Base-by-base conservation (phyloP, 2,797 vertebrate genomes). In the Aplochiton taeniatus region DNA sequence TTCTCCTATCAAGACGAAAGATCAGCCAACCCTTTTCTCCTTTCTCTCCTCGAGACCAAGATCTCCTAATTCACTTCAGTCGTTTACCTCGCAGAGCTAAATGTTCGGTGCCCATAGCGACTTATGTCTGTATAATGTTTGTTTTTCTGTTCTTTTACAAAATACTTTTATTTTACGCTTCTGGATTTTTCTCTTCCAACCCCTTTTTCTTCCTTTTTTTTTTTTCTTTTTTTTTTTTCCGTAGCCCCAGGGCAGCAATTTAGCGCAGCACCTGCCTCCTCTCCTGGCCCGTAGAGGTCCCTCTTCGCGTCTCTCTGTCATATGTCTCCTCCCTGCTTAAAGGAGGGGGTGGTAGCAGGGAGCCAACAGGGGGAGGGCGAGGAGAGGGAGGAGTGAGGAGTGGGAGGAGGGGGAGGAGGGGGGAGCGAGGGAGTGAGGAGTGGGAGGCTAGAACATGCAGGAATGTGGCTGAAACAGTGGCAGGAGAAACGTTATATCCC, bases 211-310 rank as follows among this genome's bases (percentile, higher is more conserved):
- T 75, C 68, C 78, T 61, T 62, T 67, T 71, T 55, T 69, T 63
- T 59, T 82, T 87, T 81, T 76, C 6, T 31, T 76, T 70, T 91
- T 79, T 86, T 87, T 87, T 82, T 84, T 83, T 79, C 90, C 86
- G 73, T 94, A 83, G 93, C 96, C 93, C 17, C 58, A 16, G 94
- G 96, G 93, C 87, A 90, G 84, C 81, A 91, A 87, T 92, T 95
- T 91, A 87, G 84, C 68, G 72, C 90, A 94, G 92, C 95, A 96
- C 95, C 96, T 97, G 95, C 93, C 92, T 73, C 79, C 90, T 81
- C 87, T 50, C 65, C 84, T 76, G 6, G 31, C 31, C 31, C 31
- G 31, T 31, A 6, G 85, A 90, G 89, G 88, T 93, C 91, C 61
- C 80, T 48, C 41, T 41, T 14, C 78, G 19, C 43, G 63, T n/a